A percentile compares a stretch with the other conserved stretches of the same genome.
These are phyloP conservation scores for Sebastes hopkinsi DNA, from an alignment of 2,797 vertebrate species.

Conservation along the genomic window DNA sequence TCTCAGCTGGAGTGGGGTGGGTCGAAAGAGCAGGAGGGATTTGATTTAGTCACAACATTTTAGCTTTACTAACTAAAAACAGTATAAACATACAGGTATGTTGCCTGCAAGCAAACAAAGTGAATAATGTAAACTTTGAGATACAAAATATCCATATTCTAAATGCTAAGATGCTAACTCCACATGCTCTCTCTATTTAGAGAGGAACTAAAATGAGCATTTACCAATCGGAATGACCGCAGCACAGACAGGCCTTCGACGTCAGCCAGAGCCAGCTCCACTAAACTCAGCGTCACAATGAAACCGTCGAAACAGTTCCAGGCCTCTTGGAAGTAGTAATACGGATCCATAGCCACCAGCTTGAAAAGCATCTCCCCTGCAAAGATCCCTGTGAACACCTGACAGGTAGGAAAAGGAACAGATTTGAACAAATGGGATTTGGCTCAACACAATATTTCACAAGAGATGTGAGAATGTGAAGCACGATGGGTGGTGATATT, in stretches of 20 bases:
- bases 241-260: slow-evolving; percentile 98
- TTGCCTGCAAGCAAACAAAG: neutral
- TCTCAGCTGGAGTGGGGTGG: slow-evolving; percentile 84
- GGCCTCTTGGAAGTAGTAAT: slow-evolving; percentile 99
- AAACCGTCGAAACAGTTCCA: slow-evolving; percentile 99
- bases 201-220: slow-evolving; percentile 5
- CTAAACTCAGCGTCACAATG: slow-evolving; percentile 97
- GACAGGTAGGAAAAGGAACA: slow-evolving; percentile 32
- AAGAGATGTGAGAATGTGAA: neutral
- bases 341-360: slow-evolving; percentile 98
- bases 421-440: slow-evolving; percentile 15
- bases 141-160: neutral
- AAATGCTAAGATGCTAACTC: neutral
- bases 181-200: neutral
- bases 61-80: neutral
- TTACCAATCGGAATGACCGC: slow-evolving; percentile 98
- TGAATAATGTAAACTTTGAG: neutral
- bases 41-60: slow-evolving; percentile 33
- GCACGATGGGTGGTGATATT: neutral
- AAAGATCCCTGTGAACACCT: slow-evolving; percentile 99
- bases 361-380: slow-evolving; percentile 99
- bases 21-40: slow-evolving; percentile 7
- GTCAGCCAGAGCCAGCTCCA: slow-evolving; percentile 93
- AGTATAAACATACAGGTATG: neutral
- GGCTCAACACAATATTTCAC: neutral